A percentile compares a stretch with the other conserved stretches of the same genome.
Conservation (phyloP, 2,797 vertebrate species). For the Balearica regulorum region DNA sequence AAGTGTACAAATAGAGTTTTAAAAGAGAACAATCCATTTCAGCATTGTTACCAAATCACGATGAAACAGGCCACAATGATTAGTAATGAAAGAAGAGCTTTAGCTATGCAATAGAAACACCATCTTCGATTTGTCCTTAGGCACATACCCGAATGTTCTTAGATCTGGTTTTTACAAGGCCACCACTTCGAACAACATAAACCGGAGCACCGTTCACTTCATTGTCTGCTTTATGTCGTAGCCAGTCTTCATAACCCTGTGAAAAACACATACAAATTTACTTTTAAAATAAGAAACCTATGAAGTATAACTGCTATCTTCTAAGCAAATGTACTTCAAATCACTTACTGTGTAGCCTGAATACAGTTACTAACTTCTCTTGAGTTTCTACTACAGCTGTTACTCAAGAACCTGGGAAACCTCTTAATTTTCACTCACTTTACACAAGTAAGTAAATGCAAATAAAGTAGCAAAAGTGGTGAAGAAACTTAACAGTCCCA, state of each 20-base stretch:
- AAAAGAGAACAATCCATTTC: neutral
- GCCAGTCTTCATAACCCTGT: constrained; percentile 97
- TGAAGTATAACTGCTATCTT: neutral
- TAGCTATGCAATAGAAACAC: neutral
- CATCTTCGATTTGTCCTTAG: neutral
- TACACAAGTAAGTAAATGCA: neutral
- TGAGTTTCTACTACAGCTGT: neutral
- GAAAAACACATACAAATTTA: neutral
- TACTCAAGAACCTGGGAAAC: neutral
- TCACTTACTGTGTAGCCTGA: neutral
- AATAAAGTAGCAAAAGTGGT: neutral
- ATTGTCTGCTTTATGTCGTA: constrained; percentile 97
- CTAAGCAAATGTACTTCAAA: neutral
- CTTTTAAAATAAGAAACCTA: neutral
- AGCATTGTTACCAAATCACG: neutral
- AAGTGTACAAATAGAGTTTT: neutral
- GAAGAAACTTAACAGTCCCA: neutral
- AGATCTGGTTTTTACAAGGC: constrained; percentile 96
- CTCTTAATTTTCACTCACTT: neutral
- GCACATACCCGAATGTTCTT: constrained; percentile 93
- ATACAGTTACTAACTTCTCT: neutral
- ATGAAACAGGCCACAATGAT: neutral
- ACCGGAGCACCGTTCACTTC: constrained; percentile 97
- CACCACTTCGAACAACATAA: constrained; percentile 95
- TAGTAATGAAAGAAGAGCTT: neutral